These are phyloP conservation scores for Gobius niger DNA, from an alignment of 2,113 vertebrate species.

Conservation along the genomic window DNA sequence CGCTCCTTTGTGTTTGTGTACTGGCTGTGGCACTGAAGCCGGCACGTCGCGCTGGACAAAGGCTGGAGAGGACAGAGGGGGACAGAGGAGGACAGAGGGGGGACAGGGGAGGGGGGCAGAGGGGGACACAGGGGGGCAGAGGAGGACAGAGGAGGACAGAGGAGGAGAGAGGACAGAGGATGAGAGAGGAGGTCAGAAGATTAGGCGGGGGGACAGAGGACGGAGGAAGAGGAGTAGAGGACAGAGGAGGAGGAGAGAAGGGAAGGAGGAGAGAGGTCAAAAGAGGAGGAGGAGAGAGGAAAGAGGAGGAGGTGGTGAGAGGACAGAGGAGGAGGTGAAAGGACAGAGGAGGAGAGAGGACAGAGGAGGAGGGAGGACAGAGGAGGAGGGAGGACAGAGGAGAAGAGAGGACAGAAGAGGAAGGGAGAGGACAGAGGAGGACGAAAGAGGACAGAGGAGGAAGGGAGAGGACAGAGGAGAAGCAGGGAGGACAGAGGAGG, in stretches of 20 bases:
- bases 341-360: neutral
- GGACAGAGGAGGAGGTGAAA: neutral
- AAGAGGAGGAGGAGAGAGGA: too few species aligned
- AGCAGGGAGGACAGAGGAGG: too few species aligned
- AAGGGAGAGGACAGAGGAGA: too few species aligned
- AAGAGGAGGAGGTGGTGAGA: neutral
- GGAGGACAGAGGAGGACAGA: neutral
- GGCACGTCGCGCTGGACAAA: conserved; percentile 66
- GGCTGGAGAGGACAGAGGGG: conserved; percentile 50
- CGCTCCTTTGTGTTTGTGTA: conserved; percentile 76
- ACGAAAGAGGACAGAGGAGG: neutral
- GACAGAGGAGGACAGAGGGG: neutral
- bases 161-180: neutral
- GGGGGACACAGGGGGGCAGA: neutral
- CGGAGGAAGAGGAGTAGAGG: neutral
- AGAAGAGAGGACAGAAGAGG: too few species aligned
- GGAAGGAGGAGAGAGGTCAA: neutral
- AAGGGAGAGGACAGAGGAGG: neutral
- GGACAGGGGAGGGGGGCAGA: neutral
- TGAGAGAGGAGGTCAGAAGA: neutral
- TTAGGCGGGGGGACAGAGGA: neutral
- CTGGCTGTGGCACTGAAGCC: conserved; percentile 63
- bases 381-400: neutral
- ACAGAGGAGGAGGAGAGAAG: neutral
- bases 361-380: neutral